A percentile compares a stretch with the other conserved stretches of the same genome.
These are phyloP conservation scores for Pitta sordida DNA, from an alignment of 2,113 vertebrate species.

Conservation along the genomic window DNA sequence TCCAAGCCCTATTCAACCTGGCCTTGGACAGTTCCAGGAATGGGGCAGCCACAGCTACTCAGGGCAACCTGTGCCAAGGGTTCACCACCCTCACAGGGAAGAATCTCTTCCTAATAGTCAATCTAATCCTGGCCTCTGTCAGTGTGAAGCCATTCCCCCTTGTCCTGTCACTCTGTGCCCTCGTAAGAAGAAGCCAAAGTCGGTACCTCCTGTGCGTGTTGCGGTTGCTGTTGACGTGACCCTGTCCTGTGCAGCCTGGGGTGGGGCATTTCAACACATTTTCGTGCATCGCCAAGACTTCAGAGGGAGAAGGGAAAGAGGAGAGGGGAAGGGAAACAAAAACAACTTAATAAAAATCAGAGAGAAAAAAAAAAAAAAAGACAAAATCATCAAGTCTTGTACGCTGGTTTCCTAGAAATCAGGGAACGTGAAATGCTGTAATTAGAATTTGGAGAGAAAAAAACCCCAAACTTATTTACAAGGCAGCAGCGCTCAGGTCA, in stretches of 20 bases:
- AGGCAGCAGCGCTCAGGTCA: not conserved
- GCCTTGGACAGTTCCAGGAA: not conserved
- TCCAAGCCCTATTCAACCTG: rapidly evolving
- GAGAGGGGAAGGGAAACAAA: constrained; percentile 22
- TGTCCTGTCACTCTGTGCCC: not conserved
- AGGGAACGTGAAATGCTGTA: not conserved
- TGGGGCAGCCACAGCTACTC: not conserved
- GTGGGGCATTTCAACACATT: constrained; percentile 98
- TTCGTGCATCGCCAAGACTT: constrained; percentile 98
- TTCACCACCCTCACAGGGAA: not conserved
- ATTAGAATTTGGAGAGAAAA: not conserved
- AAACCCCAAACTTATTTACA: not conserved
- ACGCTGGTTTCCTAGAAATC: constrained; percentile 1
- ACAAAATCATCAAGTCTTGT: constrained; percentile 27
- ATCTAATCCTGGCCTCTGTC: not conserved
- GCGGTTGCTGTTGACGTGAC: constrained; percentile 98
- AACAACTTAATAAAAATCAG: constrained; percentile 44
- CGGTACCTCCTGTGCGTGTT: constrained; percentile 96
- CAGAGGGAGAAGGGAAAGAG: not conserved
- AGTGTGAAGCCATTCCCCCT: not conserved
- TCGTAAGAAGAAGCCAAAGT: not conserved
- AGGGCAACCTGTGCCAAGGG: not conserved
- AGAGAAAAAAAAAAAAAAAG: not conserved
- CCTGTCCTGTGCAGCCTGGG: constrained; percentile 96
- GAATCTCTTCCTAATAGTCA: not conserved